phyloP scores from a whole-genome alignment of 2,797 vertebrate genomes.

The Leptoclinus maculatus region DNA sequence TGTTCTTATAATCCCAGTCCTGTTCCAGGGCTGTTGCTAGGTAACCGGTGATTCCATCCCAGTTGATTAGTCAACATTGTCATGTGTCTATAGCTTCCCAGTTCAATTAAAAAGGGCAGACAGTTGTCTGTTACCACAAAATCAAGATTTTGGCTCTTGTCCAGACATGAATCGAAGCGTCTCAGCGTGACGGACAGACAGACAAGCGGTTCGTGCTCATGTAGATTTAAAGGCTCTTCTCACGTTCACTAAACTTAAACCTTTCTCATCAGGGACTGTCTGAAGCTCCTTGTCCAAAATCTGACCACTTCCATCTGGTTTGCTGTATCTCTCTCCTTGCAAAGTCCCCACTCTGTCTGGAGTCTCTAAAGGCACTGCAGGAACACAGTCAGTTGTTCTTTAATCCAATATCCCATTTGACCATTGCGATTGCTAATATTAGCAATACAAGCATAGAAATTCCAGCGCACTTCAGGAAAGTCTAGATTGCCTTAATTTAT shows the following conservation, averaged over 20 bases:
- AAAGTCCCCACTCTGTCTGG: background rate
- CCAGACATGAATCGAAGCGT: slow-evolving; percentile 12
- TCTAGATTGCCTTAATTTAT: background rate
- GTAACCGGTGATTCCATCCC: slow-evolving; percentile 44
- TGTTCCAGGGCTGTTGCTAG: slow-evolving; percentile 51
- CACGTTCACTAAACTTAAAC: slow-evolving; percentile 6
- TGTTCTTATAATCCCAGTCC: slow-evolving; percentile 36
- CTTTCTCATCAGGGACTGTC: background rate
- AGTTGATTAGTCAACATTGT: slow-evolving; percentile 29
- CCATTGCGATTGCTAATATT: background rate
- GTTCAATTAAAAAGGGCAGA: slow-evolving; percentile 36
- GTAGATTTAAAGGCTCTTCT: slow-evolving; percentile 15
- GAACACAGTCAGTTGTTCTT: background rate
- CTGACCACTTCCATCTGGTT: slow-evolving; percentile 23
- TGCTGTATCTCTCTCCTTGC: slow-evolving; percentile 9
- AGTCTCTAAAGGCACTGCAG: background rate
- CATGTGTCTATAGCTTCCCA: slow-evolving; percentile 28
- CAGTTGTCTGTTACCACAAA: slow-evolving; percentile 24
- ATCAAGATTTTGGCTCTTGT: background rate
- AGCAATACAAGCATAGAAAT: background rate
- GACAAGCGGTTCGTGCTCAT: slow-evolving; percentile 13
- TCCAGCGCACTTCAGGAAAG: background rate
- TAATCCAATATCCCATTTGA: background rate
- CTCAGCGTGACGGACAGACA: background rate
- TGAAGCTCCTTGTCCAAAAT: slow-evolving; percentile 8